Conservation (phyloP, 2,113 vertebrate species). For the Centrocercus urophasianus region DNA sequence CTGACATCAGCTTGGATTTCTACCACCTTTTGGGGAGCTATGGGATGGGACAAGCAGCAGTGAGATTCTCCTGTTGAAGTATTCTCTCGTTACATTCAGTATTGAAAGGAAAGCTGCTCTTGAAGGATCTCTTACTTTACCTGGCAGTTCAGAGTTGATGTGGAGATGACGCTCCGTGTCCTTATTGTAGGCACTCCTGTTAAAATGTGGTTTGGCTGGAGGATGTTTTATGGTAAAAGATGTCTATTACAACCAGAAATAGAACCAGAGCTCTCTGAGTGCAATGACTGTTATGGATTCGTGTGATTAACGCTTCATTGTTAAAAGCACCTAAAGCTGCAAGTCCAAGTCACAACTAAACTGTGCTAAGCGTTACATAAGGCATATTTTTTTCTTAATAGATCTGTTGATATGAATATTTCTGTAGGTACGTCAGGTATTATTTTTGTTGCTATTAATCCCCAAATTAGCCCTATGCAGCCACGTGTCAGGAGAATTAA, state of each 20-base stretch:
- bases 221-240: conserved; percentile 17
- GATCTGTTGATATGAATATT: background rate
- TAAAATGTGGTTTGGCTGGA: conserved; percentile 15
- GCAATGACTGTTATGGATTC: background rate
- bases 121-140: conserved; percentile 7
- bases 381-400: background rate
- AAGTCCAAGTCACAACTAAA: background rate
- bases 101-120: background rate
- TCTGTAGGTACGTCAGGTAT: background rate
- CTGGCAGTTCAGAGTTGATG: background rate
- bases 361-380: background rate
- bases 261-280: background rate
- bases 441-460: background rate
- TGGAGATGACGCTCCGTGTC: background rate
- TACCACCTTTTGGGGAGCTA: background rate
- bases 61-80: background rate
- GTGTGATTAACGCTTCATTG: conserved; percentile 25
- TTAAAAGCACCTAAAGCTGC: background rate
- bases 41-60: background rate
- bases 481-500: background rate
- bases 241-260: background rate
- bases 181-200: background rate
- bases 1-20: background rate
- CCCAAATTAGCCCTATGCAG: background rate
- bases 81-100: background rate